Base-by-base conservation (phyloP, 2,888 invertebrate genomes). In the Dorcus hopei region DNA sequence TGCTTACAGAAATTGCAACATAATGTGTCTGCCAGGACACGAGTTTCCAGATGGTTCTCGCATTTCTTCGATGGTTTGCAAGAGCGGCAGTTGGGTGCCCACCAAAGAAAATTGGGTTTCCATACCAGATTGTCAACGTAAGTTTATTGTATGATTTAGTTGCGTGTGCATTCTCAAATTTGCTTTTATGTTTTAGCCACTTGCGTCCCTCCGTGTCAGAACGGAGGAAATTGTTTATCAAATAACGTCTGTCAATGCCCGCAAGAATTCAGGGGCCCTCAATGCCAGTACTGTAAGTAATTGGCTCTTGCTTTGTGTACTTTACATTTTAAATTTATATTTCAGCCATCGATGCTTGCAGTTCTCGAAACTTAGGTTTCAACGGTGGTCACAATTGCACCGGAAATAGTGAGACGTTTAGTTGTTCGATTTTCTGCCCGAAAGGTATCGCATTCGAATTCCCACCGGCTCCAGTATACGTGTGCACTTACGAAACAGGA, bases 231-330 rank as follows among this genome's bases (percentile, higher is more conserved):
- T n/a, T 95, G 95, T 73, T 78, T 92, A 0, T 82, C 89, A 0
- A 83, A 87, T 8, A 89, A 93, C 71, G 81, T 85, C 2, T 95
- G 95, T 66, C 87, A 90, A 65, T 95, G 95, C 72, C 86, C 91
- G 0, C 80, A 84, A 62, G 84, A 85, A 2, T 89, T 81, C 68
- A 82, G 85, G 61, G 90, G 90, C n/a, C 81, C 86, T 0, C 85
- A 86, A 69, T 91, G 90, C 69, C 89, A 90, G 78, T 89, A 87
- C 69, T 70, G 85, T 85, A 74, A 81, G 81, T 74, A 14, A 43
- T 2, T 41, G 45, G n/a, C 11, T 42, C 6, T 42, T 8, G 42
- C 42, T 14, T 42, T 42, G 14, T 14, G 14, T 1, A 14, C 1
- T 9, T 42, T 6, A 42, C 6, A 9, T 42, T 42, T 5, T 14